Conservation (phyloP, 2,797 vertebrate genomes). For the Potorous gilbertii region DNA sequence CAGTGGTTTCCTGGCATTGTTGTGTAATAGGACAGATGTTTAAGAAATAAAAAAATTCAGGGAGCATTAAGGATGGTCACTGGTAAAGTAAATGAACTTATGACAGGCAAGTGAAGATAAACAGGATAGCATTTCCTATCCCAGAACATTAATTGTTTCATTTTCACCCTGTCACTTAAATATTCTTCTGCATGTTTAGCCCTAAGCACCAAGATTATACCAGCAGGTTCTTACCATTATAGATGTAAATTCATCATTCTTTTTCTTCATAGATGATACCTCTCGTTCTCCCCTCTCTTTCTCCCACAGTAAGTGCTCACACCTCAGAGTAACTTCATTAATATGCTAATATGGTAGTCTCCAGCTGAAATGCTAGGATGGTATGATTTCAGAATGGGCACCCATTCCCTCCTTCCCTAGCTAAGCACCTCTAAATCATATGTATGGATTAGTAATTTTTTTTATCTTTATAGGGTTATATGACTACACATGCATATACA, state of each 20-base stretch:
- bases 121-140: neutral
- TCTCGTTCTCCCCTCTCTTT: neutral
- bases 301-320: neutral
- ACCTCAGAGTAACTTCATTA: neutral
- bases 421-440: neutral
- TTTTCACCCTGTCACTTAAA: neutral
- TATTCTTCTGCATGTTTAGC: neutral
- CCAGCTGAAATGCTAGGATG: neutral
- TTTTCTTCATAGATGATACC: neutral
- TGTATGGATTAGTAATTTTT: neutral
- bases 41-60: neutral
- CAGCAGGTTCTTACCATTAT: neutral
- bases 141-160: neutral
- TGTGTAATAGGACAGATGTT: neutral
- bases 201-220: neutral
- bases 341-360: neutral
- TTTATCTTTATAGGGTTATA: neutral
- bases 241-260: neutral
- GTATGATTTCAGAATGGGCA: neutral
- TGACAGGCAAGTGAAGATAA: neutral
- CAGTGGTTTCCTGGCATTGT: neutral
- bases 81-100: neutral
- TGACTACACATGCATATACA: neutral
- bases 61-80: neutral
- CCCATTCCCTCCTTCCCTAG: neutral